A percentile compares a stretch with the other conserved stretches of the same genome.
These are phyloP conservation scores for Pristionchus pacificus DNA, from an alignment of 1,140 invertebrate genomes.

Conservation along the genomic window DNA sequence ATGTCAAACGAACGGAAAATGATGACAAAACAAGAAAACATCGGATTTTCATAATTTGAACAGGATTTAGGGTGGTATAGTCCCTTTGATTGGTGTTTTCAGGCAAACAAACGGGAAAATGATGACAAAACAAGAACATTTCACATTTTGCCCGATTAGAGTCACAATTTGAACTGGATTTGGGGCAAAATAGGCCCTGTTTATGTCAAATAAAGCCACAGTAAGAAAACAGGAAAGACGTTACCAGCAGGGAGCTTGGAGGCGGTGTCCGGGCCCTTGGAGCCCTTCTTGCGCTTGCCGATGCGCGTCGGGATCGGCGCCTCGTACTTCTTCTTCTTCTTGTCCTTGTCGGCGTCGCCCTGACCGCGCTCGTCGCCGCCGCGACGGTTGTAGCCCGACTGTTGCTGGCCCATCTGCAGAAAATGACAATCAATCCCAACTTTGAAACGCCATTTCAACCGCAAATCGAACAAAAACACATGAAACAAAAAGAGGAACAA, in stretches of 20 bases:
- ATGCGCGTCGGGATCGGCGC: conserved; percentile 95
- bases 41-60: too few relatives aligned
- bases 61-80: too few relatives aligned
- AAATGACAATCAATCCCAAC: neutral
- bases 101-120: neutral
- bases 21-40: neutral
- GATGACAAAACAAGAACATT: neutral
- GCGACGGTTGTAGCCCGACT: conserved; percentile 33
- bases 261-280: conserved; percentile 95
- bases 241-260: conserved; percentile 83
- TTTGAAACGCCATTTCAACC: too few relatives aligned
- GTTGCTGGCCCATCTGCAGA: conserved; percentile 34
- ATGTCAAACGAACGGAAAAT: neutral
- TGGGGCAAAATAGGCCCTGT: neutral
- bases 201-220: neutral
- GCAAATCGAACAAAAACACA: too few relatives aligned
- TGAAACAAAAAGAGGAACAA: too few relatives aligned
- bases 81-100: too few relatives aligned
- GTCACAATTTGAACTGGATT: too few relatives aligned
- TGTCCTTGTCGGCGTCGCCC: conserved; percentile 65
- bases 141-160: neutral
- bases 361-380: conserved; percentile 45
- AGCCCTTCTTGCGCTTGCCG: conserved; percentile 93
- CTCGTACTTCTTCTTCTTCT: conserved; percentile 99
- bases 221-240: neutral